Percentiles rank a stretch among this genome's conserved stretches.
Evolutionary conservation across 2,888 invertebrate genomes (phyloP).

Genomic region (Hanleya hanleyi): DNA sequence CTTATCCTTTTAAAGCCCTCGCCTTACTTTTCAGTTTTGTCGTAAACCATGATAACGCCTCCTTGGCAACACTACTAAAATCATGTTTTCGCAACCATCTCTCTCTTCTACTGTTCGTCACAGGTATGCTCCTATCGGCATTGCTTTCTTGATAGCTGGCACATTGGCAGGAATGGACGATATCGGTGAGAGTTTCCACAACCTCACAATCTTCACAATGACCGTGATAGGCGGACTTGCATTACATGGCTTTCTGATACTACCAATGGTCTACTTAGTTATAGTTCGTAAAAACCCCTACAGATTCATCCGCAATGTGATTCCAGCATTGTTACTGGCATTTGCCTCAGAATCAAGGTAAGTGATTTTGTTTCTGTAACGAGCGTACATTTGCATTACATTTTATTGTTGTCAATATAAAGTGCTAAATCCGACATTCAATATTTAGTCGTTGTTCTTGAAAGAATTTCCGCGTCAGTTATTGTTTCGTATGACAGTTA

Average conservation of each 20-base stretch:
- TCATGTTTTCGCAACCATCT: no score
- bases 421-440: no score
- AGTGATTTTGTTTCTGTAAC: not conserved
- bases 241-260: slow-evolving; percentile 86
- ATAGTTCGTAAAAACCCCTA: slow-evolving; percentile 87
- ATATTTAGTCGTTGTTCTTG: no score
- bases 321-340: not conserved
- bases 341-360: slow-evolving; percentile 4
- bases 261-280: slow-evolving; percentile 87
- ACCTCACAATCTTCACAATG: slow-evolving; percentile 77
- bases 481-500: no score
- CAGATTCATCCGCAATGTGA: not conserved
- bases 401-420: no score
- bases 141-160: slow-evolving; percentile 78
- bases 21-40: no score
- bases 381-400: no score
- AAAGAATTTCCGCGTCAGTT: no score
- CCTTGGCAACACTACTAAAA: no score
- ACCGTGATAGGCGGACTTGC: slow-evolving; percentile 87
- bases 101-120: no score
- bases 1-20: no score
- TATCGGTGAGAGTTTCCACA: slow-evolving; percentile 77
- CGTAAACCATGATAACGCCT: no score
- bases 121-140: slow-evolving; percentile 52
- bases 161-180: slow-evolving; percentile 83